Evolutionary conservation across 2,888 invertebrate genomes (phyloP).

Genomic region (Drosophila villosipedis): DNA sequence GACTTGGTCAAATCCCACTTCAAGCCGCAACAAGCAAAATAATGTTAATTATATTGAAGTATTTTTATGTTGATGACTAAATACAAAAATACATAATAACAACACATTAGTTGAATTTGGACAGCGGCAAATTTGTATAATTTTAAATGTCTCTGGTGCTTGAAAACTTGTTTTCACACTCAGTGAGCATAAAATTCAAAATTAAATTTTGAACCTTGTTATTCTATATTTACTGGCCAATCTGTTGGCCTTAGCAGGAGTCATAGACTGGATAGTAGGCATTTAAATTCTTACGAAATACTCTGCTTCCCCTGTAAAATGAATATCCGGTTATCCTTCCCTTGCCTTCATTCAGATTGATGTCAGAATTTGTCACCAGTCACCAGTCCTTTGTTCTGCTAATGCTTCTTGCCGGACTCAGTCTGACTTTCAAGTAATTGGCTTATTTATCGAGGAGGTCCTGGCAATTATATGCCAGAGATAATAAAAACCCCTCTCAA

Average conservation of each 20-base stretch:
- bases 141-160: neutral
- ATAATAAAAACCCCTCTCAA: neutral
- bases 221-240: neutral
- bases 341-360: neutral
- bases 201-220: neutral
- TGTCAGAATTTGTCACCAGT: neutral
- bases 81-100: neutral
- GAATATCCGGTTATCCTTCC: neutral
- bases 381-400: neutral
- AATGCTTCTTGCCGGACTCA: neutral
- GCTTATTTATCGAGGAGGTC: neutral
- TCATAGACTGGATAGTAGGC: neutral
- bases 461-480: neutral
- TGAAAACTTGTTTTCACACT: constrained; percentile 3
- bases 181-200: neutral
- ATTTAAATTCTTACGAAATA: neutral
- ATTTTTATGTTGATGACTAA: neutral
- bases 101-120: neutral
- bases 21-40: neutral
- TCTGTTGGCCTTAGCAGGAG: neutral
- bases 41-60: neutral
- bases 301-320: neutral
- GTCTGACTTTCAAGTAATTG: neutral
- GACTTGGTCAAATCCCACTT: neutral
- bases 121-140: neutral